Evolutionary conservation across 2,113 vertebrate genomes (phyloP).

Genomic region (Sebastes schlegelii): DNA sequence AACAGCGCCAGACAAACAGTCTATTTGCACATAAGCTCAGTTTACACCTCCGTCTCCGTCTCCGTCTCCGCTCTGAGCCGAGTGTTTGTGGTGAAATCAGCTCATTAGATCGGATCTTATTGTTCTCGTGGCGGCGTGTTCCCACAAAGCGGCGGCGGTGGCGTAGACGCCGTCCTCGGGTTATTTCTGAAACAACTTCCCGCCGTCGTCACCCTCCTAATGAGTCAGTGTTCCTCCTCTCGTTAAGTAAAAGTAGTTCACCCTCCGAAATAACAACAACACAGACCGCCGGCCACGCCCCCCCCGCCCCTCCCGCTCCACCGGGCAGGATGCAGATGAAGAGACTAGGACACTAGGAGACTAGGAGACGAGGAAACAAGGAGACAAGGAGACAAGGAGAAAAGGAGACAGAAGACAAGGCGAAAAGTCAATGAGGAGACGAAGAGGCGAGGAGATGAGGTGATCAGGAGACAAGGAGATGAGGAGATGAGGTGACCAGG

Average conservation of each 20-base stretch:
- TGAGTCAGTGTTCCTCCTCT: constrained; percentile 34
- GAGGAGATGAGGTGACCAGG: too few species aligned
- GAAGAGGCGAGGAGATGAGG: too few species aligned
- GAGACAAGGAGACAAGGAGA: not conserved
- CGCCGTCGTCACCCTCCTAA: constrained; percentile 25
- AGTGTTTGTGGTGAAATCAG: not conserved
- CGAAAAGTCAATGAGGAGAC: too few species aligned
- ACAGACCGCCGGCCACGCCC: not conserved
- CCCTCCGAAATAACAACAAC: not conserved
- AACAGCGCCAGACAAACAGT: constrained; percentile 3
- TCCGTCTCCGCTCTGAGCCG: too few species aligned
- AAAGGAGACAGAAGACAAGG: not conserved
- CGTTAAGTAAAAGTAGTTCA: constrained; percentile 27
- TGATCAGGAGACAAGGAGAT: not conserved
- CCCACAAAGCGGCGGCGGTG: not conserved
- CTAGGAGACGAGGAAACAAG: not conserved
- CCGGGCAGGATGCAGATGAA: not conserved
- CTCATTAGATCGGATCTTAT: constrained; percentile 40
- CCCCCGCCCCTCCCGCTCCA: too few species aligned
- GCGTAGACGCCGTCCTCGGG: not conserved
- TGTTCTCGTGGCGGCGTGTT: not conserved
- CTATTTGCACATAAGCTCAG: constrained; percentile 14
- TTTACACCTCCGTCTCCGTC: not conserved
- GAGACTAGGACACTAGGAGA: not conserved
- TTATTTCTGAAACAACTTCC: constrained; percentile 21